Percentiles rank a stretch among this genome's conserved stretches.
phyloP scores from a whole-genome alignment of 2,797 vertebrate species.

The Chrysocyon brachyurus region DNA sequence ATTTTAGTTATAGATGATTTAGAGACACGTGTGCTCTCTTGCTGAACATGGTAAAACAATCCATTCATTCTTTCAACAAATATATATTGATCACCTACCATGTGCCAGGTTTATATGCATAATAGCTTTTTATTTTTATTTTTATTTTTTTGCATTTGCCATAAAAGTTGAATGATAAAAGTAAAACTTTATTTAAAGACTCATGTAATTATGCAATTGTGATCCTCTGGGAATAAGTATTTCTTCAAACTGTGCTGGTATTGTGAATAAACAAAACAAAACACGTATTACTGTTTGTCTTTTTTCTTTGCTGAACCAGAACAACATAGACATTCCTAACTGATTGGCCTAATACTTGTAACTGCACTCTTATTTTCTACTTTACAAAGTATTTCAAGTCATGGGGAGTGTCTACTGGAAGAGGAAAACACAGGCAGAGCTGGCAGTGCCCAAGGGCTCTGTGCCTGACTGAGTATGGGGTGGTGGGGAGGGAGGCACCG shows the following conservation, averaged over 20 bases:
- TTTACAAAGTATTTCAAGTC: too few species aligned
- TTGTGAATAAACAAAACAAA: neutral
- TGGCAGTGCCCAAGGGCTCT: neutral
- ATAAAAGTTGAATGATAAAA: neutral
- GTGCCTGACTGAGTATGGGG: fast-evolving
- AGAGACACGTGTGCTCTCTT: neutral
- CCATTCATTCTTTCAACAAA: neutral
- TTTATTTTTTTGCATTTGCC: neutral
- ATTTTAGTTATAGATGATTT: neutral
- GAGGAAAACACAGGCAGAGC: neutral
- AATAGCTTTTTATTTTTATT: neutral
- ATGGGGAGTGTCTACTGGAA: neutral
- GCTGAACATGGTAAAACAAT: neutral
- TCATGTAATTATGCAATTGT: neutral
- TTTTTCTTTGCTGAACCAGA: neutral
- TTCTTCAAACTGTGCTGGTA: neutral
- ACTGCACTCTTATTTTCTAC: neutral
- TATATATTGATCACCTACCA: neutral
- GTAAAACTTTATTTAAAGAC: neutral
- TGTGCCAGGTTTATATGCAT: neutral
- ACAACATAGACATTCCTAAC: neutral
- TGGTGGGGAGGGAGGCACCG: neutral
- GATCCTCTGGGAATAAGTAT: neutral
- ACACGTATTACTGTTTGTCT: neutral
- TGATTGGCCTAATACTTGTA: neutral